Evolutionary conservation across 1,140 invertebrate species (phyloP), one percentile per base, ranked within the genome.

Genomic region (Asobara japonica): DNA sequence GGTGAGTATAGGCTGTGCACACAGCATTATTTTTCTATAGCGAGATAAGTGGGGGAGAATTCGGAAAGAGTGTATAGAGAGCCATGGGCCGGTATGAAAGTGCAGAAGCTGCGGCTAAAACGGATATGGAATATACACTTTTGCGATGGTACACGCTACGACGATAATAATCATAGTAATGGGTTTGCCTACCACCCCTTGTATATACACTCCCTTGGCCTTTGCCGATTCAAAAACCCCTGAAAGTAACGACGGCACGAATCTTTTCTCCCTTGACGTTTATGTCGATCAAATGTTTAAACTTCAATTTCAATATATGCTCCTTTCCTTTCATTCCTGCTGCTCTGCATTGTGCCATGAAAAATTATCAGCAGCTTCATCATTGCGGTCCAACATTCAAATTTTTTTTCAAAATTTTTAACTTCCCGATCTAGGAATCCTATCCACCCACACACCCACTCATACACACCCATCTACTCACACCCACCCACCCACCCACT

Each of bases 21-120:
- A 82, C 80, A 82, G 77, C 76, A 77, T 82, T 82, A 82, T 82
- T 82, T 82, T 82, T 80, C 78, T 76, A 80, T 79, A 77, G 75
- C 77, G 64, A 76, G 74, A 74, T 76, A 65, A 31, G 31, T 61
- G 70, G 66, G 72, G 51, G 22, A 48, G 33, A 56, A 65, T 60
- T 41, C 30, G 48, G 33, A 61, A 18, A 31, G 22, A 22, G 29
- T 22, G 68, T 51, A 16, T 67, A 67, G 38, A 69, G 38, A 68
- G 41, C 30, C 6, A 62, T 6, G 67, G 41, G 8, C n/a, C 18
- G 51, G 31, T 16, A 45, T 38, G 45, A 30, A 69, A 56, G 25
- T 51, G 48, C 67, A 48, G 27, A 60, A 48, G 41, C 64, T 69
- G 66, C 29, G 62, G 27, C 41, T 29, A 48, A 62, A 65, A 71